A percentile compares a stretch with the other conserved stretches of the same genome.
These are phyloP conservation scores for Schizaphis graminum DNA, from an alignment of 2,888 invertebrate species.

Conservation along the genomic window DNA sequence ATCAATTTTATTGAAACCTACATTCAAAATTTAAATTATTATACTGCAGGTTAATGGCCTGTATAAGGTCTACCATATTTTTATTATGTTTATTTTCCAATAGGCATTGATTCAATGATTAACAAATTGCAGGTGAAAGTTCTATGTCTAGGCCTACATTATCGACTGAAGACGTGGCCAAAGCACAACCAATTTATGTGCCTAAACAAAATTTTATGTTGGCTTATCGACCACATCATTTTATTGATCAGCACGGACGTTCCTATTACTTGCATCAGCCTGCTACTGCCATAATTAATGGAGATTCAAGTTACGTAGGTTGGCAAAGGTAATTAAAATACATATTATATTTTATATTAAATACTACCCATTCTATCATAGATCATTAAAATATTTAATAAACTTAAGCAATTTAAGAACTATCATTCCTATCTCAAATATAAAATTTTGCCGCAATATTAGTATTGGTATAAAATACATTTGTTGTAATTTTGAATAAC, in stretches of 20 bases:
- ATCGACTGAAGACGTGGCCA: conserved; percentile 81
- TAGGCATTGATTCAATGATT: not conserved
- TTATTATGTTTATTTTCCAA: not conserved
- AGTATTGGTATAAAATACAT: not conserved
- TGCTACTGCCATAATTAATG: conserved; percentile 63
- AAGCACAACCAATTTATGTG: conserved; percentile 69
- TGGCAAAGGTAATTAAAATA: conserved; percentile 67
- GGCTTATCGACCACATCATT: conserved; percentile 75
- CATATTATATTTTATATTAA: not conserved
- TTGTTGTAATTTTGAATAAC: not conserved
- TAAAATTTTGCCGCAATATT: not conserved
- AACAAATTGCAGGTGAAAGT: conserved; percentile 68
- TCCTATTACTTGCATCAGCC: conserved; percentile 77
- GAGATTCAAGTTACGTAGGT: conserved; percentile 65
- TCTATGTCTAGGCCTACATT: conserved; percentile 83
- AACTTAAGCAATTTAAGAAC: not conserved
- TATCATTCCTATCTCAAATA: not conserved
- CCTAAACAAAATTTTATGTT: conserved; percentile 74
- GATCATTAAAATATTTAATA: not conserved
- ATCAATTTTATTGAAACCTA: not conserved
- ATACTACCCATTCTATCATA: not conserved
- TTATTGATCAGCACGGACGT: conserved; percentile 81
- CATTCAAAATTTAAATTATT: not conserved
- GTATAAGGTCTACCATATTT: not conserved
- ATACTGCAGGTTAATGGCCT: too few species aligned